These are phyloP conservation scores for human DNA, from an alignment of 2,113 vertebrate genomes.

Conservation along the genomic window GRCh38 chr15:37064001-37064500, in stretches of 20 bases:
- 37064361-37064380: slow-evolving; percentile 3
- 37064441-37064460: neutral
- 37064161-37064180: slow-evolving; percentile 50
- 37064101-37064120: slow-evolving; percentile 55
- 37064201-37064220: neutral
- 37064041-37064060: slow-evolving; percentile 4
- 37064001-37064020: neutral
- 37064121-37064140: slow-evolving; percentile 56
- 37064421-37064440: neutral
- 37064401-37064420: slow-evolving; percentile 54
- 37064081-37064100: slow-evolving; percentile 56
- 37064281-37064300: neutral
- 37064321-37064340: neutral
- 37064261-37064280: slow-evolving; percentile 1
- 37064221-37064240: slow-evolving; percentile 32
- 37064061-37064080: neutral
- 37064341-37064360: slow-evolving; percentile 2
- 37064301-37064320: neutral
- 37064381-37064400: neutral
- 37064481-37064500: neutral
- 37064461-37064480: neutral
- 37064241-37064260: neutral
- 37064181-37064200: neutral
- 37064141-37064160: slow-evolving; percentile 45
- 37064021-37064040: neutral